Conservation (phyloP, 2,113 vertebrate genomes). For the Nyctibius bracteatus region DNA sequence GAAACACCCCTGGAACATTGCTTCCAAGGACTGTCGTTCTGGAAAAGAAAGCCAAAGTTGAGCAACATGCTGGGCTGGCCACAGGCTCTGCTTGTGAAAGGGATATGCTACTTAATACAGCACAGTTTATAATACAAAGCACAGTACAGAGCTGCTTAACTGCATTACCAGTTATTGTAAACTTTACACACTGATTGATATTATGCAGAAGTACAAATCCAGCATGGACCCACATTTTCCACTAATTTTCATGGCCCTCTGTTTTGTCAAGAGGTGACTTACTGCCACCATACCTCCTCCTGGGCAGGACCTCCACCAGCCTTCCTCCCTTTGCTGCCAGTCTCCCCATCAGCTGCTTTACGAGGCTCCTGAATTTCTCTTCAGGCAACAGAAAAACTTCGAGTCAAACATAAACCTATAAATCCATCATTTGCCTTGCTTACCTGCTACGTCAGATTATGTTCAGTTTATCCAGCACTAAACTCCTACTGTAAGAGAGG, state of each 20-base stretch:
- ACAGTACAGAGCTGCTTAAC: not conserved
- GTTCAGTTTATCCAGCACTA: not conserved
- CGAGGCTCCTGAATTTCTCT: not conserved
- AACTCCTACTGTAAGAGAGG: not conserved
- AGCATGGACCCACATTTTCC: not conserved
- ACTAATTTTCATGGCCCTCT: not conserved
- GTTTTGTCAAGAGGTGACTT: not conserved
- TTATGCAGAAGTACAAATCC: not conserved
- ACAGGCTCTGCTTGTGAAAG: not conserved
- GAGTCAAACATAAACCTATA: not conserved
- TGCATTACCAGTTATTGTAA: not conserved
- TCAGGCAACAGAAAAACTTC: not conserved
- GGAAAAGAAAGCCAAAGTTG: constrained; percentile 7
- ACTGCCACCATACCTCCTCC: not conserved
- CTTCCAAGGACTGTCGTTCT: constrained; percentile 20
- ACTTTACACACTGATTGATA: not conserved
- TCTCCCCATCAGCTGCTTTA: not conserved
- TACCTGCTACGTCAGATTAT: not conserved
- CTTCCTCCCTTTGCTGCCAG: not conserved
- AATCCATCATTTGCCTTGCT: not conserved
- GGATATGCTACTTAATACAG: not conserved
- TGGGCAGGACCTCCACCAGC: not conserved
- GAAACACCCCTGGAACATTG: constrained; percentile 1
- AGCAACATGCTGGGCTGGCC: not conserved
- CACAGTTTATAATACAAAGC: not conserved